phyloP scores from a whole-genome alignment of 2,888 invertebrate species.

The Meghimatium bilineatum region DNA sequence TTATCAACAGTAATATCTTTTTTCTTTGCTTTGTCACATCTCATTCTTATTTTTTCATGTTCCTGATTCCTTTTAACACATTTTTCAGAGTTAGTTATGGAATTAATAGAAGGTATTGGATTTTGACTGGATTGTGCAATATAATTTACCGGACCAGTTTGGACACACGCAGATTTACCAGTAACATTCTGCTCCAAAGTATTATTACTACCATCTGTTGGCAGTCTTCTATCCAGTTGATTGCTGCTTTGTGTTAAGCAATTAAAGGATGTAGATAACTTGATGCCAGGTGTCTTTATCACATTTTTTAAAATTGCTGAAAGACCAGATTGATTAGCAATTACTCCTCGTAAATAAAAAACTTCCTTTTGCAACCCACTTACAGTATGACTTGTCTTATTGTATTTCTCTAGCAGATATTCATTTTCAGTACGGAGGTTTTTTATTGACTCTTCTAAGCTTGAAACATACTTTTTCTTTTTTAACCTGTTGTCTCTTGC shows the following conservation, averaged over 20 bases:
- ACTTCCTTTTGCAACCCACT: conserved; percentile 54
- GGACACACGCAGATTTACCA: too few relatives aligned
- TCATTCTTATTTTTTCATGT: background rate
- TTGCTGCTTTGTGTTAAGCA: background rate
- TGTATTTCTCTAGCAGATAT: conserved; percentile 4
- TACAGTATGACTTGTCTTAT: background rate
- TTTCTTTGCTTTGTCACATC: background rate
- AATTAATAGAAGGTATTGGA: background rate
- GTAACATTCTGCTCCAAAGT: too few relatives aligned
- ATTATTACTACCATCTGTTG: background rate
- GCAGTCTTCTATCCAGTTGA: background rate
- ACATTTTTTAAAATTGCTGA: conserved; percentile 56
- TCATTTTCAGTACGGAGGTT: conserved; percentile 34
- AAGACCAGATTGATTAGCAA: conserved; percentile 61
- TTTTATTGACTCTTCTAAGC: conserved; percentile 38
- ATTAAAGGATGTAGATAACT: conserved; percentile 54
- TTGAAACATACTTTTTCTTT: conserved; percentile 45
- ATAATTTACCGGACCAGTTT: too few relatives aligned
- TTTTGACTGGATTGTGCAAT: background rate
- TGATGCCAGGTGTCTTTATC: conserved; percentile 56
- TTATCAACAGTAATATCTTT: background rate
- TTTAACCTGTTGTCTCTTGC: conserved; percentile 48
- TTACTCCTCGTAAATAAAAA: conserved; percentile 58
- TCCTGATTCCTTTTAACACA: background rate
- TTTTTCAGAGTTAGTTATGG: background rate